These are phyloP conservation scores for Ceuthmochares aereus DNA, from an alignment of 2,113 vertebrate genomes.

Conservation along the genomic window DNA sequence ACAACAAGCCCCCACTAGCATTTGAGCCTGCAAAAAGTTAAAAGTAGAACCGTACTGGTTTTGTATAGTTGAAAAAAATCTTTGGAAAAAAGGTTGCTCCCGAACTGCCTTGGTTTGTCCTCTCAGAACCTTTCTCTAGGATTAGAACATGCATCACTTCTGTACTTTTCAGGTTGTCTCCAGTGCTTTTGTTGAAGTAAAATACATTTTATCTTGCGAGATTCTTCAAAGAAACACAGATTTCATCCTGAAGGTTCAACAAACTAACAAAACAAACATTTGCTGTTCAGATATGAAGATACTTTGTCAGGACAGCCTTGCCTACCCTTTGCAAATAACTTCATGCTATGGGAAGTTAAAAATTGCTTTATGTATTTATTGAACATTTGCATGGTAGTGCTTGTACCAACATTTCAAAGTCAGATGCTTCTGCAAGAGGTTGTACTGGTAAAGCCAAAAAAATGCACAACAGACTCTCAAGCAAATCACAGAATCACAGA, in stretches of 20 bases:
- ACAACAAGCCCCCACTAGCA: not conserved
- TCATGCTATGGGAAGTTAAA: not conserved
- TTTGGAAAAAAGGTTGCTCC: not conserved
- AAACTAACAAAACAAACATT: not conserved
- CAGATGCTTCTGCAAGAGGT: not conserved
- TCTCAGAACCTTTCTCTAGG: not conserved
- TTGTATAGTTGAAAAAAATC: not conserved
- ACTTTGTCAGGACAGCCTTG: not conserved
- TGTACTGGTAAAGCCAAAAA: not conserved
- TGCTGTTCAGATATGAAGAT: not conserved
- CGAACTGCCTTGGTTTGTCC: fast-evolving
- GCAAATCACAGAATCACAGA: too few species aligned
- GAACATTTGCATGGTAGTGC: not conserved
- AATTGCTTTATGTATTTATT: not conserved
- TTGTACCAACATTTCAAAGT: not conserved
- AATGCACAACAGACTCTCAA: not conserved
- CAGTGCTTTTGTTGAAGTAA: not conserved
- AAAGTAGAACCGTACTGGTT: not conserved
- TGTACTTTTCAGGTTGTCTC: not conserved
- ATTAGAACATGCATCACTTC: not conserved
- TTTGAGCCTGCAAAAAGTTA: not conserved
- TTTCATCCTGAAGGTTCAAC: not conserved
- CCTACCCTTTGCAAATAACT: not conserved
- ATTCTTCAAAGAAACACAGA: not conserved
- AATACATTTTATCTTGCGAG: not conserved